Base-by-base conservation (phyloP, 2,113 vertebrate species). In the Bos taurus region DNA sequence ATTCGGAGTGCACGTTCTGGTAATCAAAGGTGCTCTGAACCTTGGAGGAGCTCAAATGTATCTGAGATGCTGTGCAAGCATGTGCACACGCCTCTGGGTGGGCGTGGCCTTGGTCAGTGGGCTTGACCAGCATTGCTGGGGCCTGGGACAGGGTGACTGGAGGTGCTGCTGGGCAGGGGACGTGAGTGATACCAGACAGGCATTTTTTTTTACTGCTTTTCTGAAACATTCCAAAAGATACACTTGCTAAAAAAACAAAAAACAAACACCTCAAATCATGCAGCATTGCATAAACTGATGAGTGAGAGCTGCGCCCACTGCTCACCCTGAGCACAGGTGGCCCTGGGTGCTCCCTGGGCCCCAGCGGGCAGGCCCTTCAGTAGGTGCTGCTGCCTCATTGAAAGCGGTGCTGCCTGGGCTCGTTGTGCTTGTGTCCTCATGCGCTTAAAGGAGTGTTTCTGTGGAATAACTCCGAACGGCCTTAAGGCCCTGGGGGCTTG, bases 361-460 rank as follows among this genome's bases (percentile, higher is more conserved):
- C 21, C 0, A 0, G 1, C 3, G 0, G n/a, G 23, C 36, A 40
- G 16, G 23, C 40, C 48, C 57, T 25, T 36, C 4, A 52, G 71
- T 54, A 23, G 60, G 30, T 30, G 33, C n/a, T 74, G 60, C 2
- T 60, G 12, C 36, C 57, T 95, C 10, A 4, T 78, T 43, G 40
- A 52, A 56, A 46, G 46, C 15, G 50, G 13, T 56, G 36, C 12
- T 90, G 21, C n/a, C 3, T 83, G 60, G 36, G 52, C 13, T 62
- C 11, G 2, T 26, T 43, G 13, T n/a, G 33, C 15, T 4, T 89
- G 30, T 56, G 26, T 59, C 43, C 25, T 54, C 2, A 2, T 4
- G 50, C n/a, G 4, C 30, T 78, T 50, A 14, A 0, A 1, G 25
- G 54, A 48, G 1, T 52, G 33, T 48, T 67, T 94, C 87, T 94